These are phyloP conservation scores for Phalacrocorax aristotelis DNA, from an alignment of 2,113 vertebrate species.

Conservation along the genomic window DNA sequence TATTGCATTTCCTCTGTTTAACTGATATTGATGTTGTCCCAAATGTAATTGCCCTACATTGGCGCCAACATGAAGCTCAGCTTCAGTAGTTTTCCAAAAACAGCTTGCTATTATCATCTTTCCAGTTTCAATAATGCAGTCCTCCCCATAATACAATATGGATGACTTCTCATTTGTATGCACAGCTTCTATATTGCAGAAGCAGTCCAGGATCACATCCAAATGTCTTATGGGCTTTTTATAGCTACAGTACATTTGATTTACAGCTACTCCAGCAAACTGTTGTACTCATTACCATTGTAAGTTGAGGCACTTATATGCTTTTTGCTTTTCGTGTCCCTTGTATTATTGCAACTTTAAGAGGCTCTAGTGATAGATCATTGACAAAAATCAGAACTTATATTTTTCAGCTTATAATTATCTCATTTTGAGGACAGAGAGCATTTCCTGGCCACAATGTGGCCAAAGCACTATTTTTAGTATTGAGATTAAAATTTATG, in stretches of 20 bases:
- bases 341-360: slow-evolving; percentile 56
- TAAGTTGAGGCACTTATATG: slow-evolving; percentile 47
- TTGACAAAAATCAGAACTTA: slow-evolving; percentile 38
- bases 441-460: not conserved
- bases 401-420: slow-evolving; percentile 40
- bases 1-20: slow-evolving; percentile 27
- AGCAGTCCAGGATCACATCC: slow-evolving; percentile 41
- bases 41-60: not conserved
- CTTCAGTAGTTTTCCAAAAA: slow-evolving; percentile 24
- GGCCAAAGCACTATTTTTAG: not conserved
- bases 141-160: not conserved
- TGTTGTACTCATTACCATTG: slow-evolving; percentile 61
- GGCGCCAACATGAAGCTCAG: not conserved
- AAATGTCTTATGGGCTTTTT: slow-evolving; percentile 59
- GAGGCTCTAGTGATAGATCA: slow-evolving; percentile 49
- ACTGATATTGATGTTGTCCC: slow-evolving; percentile 10
- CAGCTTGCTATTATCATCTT: not conserved
- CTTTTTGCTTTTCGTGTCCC: slow-evolving; percentile 39
- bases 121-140: not conserved
- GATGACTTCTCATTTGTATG: slow-evolving; percentile 46
- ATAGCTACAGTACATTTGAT: slow-evolving; percentile 68
- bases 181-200: not conserved
- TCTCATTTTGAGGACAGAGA: not conserved
- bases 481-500: not conserved
- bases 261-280: slow-evolving; percentile 70